These are phyloP conservation scores for Lepidochitona cinerea DNA, from an alignment of 2,888 invertebrate genomes.

Conservation along the genomic window DNA sequence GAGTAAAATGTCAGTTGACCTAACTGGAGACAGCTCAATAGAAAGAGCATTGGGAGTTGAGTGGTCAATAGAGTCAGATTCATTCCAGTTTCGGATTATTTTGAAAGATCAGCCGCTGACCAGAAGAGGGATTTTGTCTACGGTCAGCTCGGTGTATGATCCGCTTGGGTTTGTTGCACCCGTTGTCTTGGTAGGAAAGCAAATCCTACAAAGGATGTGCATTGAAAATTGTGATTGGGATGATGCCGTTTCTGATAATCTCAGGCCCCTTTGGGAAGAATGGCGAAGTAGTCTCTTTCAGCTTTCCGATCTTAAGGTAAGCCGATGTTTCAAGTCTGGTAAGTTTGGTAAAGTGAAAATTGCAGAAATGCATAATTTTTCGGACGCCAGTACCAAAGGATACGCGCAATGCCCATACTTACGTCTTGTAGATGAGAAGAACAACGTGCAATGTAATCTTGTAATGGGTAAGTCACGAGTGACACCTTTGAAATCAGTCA, in stretches of 20 bases:
- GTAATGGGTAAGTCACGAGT: constrained; percentile 25
- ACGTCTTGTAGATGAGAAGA: constrained; percentile 1
- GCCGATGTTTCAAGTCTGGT: constrained; percentile 13
- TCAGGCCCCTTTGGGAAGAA: too few species aligned
- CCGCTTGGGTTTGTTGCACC: too few species aligned
- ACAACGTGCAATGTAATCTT: constrained; percentile 21
- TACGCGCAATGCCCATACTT: constrained; percentile 14
- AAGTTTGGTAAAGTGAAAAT: constrained; percentile 13
- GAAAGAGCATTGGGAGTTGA: constrained; percentile 35
- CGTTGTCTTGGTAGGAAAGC: too few species aligned
- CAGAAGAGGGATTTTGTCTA: too few species aligned
- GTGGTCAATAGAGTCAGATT: too few species aligned
- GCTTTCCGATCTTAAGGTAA: neutral
- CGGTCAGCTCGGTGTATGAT: too few species aligned
- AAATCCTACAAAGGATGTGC: too few species aligned
- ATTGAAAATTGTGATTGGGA: too few species aligned
- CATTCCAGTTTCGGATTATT: too few species aligned
- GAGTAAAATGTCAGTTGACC: constrained; percentile 1
- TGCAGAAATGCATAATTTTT: constrained; percentile 25
- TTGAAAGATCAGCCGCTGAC: too few species aligned
- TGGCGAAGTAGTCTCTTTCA: constrained; percentile 9
- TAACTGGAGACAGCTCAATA: constrained; percentile 9
- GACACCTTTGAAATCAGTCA: constrained; percentile 26
- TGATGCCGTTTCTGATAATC: too few species aligned
- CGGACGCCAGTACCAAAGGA: constrained; percentile 19